Percentiles rank a stretch among this genome's conserved stretches.
Conservation (phyloP, 1,140 invertebrate species). For the Liolophura sinensis region DNA sequence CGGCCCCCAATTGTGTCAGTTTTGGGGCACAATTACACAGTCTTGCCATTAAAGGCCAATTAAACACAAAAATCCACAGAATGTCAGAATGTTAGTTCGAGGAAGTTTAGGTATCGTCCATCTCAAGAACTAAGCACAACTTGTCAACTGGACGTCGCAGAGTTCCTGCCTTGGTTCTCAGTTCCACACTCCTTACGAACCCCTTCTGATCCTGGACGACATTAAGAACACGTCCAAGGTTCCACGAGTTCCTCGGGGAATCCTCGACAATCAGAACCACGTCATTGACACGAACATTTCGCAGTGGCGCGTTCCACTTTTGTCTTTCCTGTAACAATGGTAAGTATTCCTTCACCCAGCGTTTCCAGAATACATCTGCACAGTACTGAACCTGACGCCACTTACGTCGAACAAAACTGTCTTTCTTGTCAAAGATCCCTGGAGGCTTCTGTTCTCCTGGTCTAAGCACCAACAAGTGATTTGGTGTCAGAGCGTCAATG, state of each 20-base stretch:
- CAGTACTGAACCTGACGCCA: no score
- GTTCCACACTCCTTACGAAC: constrained; percentile 11
- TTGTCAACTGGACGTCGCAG: constrained; percentile 20
- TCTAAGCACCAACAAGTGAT: constrained; percentile 24
- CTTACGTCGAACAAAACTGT: constrained; percentile 21
- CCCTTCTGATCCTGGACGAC: constrained; percentile 9
- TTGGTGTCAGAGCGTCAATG: constrained; percentile 23
- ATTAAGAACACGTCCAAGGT: constrained; percentile 11
- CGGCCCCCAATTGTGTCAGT: no score
- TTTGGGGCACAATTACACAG: no score
- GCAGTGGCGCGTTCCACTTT: constrained; percentile 18
- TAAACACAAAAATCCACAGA: no score
- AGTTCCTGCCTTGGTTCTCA: constrained; percentile 9
- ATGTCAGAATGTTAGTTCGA: no score
- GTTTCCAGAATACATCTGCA: no score
- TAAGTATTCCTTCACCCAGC: constrained; percentile 25
- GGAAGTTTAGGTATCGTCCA: no score
- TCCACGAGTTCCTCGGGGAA: constrained; percentile 25
- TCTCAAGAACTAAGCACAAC: constrained; percentile 8
- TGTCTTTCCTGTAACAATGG: constrained; percentile 17
- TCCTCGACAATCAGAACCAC: constrained; percentile 28
- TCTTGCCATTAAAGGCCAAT: no score
- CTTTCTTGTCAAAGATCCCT: constrained; percentile 15
- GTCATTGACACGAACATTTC: constrained; percentile 23
- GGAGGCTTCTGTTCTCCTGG: constrained; percentile 17